Base-by-base conservation (phyloP, 1,140 invertebrate genomes). In the Drosophila gunungcola region DNA sequence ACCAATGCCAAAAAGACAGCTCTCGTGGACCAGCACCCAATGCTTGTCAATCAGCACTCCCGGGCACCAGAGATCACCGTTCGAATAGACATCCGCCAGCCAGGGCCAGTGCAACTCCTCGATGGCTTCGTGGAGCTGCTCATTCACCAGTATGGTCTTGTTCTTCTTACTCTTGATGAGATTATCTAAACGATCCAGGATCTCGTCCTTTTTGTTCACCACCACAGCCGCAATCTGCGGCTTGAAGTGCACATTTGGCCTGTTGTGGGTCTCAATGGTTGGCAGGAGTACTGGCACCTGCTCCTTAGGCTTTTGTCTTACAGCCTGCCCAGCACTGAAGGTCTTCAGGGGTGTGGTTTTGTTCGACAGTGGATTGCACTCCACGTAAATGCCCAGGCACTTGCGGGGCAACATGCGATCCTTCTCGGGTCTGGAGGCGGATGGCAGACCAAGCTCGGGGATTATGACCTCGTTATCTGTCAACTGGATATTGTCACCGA, bases 11-110 rank as follows among this genome's bases (percentile, higher is more conserved):
- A 93, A 79, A 12, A 93, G 77, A 52, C 95, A 96, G 4, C 92
- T 91, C 3, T 93, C 90, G 61, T 93, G 94, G 2, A 95, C 93
- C 21, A 96, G 64, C 36, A 96, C 91, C 95, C 95, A 96, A 27
- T 94, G 91, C 3, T 90, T 60, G 73, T 95, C 93, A n/a, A 97
- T 86, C 55, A 96, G 92, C 58, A 94, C 93, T 2, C 95, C 96
- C 11, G 94, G 93, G 82, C 96, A 96, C 81, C 92, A 94, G 68
- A 95, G 95, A 32, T 91, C 80, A 21, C 96, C 96, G 80, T 96
- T 94, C 0, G 94, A 92, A 90, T 94, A 95, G 38, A 97, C 92
- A 68, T 95, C 95, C 0, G 94, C 95, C 65, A 95, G 92, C 96
- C 96, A 97, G 1, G 96, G 95, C 93, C 79, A 88, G 41, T 83